Conservation (phyloP, 1,140 invertebrate species). For the Orius laevigatus region DNA sequence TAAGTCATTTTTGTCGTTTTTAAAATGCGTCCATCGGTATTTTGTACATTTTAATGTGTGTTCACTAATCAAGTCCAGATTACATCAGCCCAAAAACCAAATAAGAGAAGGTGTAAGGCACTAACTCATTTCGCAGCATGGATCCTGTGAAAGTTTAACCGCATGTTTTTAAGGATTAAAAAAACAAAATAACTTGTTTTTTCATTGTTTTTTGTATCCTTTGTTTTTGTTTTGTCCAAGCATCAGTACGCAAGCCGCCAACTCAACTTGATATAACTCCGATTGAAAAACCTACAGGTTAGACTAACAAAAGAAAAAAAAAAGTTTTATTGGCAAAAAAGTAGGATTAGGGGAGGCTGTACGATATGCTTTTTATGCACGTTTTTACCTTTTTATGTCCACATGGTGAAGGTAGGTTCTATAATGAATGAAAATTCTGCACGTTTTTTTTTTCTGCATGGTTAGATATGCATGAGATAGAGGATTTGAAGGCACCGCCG, state of each 20-base stretch:
- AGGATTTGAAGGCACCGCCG: constrained; percentile 26
- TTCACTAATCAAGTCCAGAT: background rate
- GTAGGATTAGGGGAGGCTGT: too few species aligned
- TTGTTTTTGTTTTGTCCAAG: constrained; percentile 19
- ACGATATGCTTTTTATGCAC: too few species aligned
- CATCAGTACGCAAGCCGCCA: constrained; percentile 24
- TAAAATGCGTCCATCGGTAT: constrained; percentile 2
- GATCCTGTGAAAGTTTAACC: constrained; percentile 2
- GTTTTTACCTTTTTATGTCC: too few species aligned
- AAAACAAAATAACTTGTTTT: too few species aligned
- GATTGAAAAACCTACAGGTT: constrained; percentile 18
- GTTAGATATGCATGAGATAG: constrained; percentile 9
- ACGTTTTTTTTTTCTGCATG: constrained; percentile 7
- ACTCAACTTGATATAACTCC: constrained; percentile 23
- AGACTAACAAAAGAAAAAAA: constrained; percentile 1
- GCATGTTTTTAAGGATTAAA: too few species aligned
- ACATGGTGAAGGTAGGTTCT: too few species aligned
- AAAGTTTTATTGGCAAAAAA: too few species aligned
- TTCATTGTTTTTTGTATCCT: background rate
- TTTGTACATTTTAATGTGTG: constrained; percentile 3
- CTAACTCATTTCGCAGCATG: background rate
- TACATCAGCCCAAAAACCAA: too few species aligned
- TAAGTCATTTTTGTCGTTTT: constrained; percentile 11
- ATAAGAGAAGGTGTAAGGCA: too few species aligned
- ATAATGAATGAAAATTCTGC: too few species aligned